Base-by-base conservation (phyloP, 2,113 vertebrate species). In the Sinocyclocheilus anshuiensis region DNA sequence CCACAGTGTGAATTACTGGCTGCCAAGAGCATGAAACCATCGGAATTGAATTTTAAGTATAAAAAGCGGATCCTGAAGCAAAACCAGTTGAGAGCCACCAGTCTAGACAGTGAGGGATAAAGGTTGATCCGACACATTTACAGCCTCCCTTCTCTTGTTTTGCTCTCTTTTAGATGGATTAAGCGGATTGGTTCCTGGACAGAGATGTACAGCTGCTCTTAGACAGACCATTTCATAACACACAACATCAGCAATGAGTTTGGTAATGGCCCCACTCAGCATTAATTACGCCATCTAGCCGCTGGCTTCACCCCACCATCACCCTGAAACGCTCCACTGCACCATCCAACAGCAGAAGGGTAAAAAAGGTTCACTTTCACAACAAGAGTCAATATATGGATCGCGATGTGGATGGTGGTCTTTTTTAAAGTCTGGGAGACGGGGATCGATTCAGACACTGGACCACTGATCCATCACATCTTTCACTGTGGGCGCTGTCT, bases 181-280 rank as follows among this genome's bases (percentile, higher is more conserved):
- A 81, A 76, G 75, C 45, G 71, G 57, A 76, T 88, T 85, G 33
- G 63, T 45, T 81, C 57, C 6, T 69, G 82, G 63, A 45, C 79
- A 82, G 69, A 50, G 75, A 86, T 67, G 29, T 33, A 33, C 29
- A 33, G 29, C 29, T 33, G 29, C 29, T 33, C 29, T 33, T 42
- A 72, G 39, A 29, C 26, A 26, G 42, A 75, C 10, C 57, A 24
- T 81, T 81, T 81, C n/a, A 48, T 59, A 65, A 80, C 76, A 80
- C 82, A 84, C 26, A 24, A 55, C 78, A 26, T 72, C 82, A 75
- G 57, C 33, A 39, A 15, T 57, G 55, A 53, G 67, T 55, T 74
- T 81, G 84, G 86, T 87, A 89, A 86, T 86, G 39, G 57, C 87
- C 18, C 76, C 86, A 89, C 29, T 88, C 59, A 80, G 78, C 79